phyloP scores from a whole-genome alignment of 2,797 vertebrate genomes.

The Nannoperca australis region DNA sequence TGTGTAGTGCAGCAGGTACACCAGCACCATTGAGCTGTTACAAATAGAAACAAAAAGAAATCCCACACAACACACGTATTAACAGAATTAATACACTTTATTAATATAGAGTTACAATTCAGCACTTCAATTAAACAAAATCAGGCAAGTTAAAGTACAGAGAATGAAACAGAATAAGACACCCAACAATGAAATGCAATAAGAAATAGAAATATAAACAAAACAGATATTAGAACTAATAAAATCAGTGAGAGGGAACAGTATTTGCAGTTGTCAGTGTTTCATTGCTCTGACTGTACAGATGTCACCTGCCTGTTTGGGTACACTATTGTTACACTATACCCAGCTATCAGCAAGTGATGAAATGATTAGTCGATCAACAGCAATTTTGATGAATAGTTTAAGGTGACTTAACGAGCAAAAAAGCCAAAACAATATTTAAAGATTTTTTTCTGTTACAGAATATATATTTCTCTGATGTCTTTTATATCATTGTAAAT shows the following conservation, averaged over 20 bases:
- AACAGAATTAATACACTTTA: not conserved
- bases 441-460: not conserved
- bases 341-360: not conserved
- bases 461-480: not conserved
- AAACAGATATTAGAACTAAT: not conserved
- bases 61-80: not conserved
- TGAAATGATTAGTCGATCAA: not conserved
- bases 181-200: not conserved
- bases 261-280: not conserved
- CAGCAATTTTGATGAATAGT: not conserved
- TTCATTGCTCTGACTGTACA: not conserved
- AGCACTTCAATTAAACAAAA: not conserved
- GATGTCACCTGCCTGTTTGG: not conserved
- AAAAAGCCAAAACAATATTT: not conserved
- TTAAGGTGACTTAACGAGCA: not conserved
- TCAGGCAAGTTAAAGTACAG: not conserved
- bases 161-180: not conserved
- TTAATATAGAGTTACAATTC: not conserved
- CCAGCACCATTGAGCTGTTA: conserved; percentile 31
- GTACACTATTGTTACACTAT: not conserved
- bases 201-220: not conserved
- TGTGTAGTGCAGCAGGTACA: conserved; percentile 55
- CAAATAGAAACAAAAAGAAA: not conserved
- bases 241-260: not conserved
- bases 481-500: not conserved